Conservation (phyloP, 2,888 invertebrate genomes). For the Dusona sp. region DNA sequence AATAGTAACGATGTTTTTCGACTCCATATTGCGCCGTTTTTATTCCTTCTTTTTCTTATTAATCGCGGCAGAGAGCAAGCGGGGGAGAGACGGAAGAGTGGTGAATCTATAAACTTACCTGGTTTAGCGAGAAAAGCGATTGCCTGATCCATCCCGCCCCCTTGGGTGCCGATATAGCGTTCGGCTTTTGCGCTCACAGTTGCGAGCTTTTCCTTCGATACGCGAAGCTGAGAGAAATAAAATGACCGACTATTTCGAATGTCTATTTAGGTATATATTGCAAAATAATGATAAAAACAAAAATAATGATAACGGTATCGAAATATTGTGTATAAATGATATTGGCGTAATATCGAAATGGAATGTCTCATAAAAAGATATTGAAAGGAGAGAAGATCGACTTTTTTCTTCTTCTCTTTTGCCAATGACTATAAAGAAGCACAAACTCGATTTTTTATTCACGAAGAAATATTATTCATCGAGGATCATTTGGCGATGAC, state of each 20-base stretch:
- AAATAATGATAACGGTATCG: not conserved
- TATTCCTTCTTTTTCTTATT: not conserved
- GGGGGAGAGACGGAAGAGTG: not conserved
- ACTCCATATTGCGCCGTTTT: not conserved
- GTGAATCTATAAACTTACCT: constrained; percentile 84
- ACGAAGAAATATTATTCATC: constrained; percentile 64
- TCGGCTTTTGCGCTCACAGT: constrained; percentile 96
- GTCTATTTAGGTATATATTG: constrained; percentile 11
- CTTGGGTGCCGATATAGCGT: constrained; percentile 97
- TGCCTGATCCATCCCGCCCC: constrained; percentile 99
- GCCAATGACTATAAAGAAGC: not conserved
- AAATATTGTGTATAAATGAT: not conserved
- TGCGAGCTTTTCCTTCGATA: constrained; percentile 89
- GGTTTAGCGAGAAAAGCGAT: constrained; percentile 96
- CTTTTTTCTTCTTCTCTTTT: not conserved
- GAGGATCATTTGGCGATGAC: constrained; percentile 59
- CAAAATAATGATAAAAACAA: not conserved
- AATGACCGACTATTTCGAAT: constrained; percentile 50
- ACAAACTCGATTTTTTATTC: constrained; percentile 14
- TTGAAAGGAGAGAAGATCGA: not conserved
- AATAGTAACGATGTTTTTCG: not conserved
- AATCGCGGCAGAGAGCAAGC: not conserved
- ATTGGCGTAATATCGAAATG: not conserved
- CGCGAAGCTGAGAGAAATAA: constrained; percentile 67
- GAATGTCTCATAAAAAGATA: not conserved